Base-by-base conservation (phyloP, 2,888 invertebrate species). In the Phorcus lineatus region DNA sequence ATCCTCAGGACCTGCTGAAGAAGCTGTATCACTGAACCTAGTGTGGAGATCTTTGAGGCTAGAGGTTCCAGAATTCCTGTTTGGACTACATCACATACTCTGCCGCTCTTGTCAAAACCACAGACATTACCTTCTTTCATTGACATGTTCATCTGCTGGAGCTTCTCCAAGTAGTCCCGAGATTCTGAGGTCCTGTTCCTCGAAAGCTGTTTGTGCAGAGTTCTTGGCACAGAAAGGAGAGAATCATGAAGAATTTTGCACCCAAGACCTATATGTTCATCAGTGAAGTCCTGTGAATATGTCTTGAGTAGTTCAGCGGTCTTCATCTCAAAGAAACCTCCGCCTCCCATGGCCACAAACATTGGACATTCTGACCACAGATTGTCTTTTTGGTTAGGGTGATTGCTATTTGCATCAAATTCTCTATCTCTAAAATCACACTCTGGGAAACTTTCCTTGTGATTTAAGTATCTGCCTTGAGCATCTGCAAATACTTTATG, bases 271-370 rank as follows among this genome's bases (percentile, higher is more conserved):
- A 40, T 74, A 6, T 54, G n/a, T 0, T 47, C 53, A 78, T 80
- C 80, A 13, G 24, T 54, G 40, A 78, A 80, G n/a, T 54, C 74
- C 53, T 78, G 40, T 4, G 22, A 36, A 28, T 80, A 81, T 16
- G 81, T 53, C 2, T 80, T 36, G 1, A 88, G 36, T 9, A 83
- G 22, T 24, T 83, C 74, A 11, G 75, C 75, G 17, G 87, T 16
- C 11, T 86, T 74, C 22, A 85, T 62, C 78, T 89, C 89, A 83
- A 88, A 88, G 55, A 79, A 78, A 9, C 87, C 87, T 28, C 86
- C 86, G 9, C 83, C 85, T 70, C 81, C 75, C 17, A 88, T 22
- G n/a, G 78, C 53, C 55, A 66, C 19, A 24, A 74, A 74, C 52
- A n/a, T 52, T 24, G 28, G 28, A 62, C 11, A 24, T 24, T 9